Evolutionary conservation across 64 coral and sea anemone genomes (phyloP), one percentile per base, ranked within the genome.

Genomic region (Pachyseris speciosa): DNA sequence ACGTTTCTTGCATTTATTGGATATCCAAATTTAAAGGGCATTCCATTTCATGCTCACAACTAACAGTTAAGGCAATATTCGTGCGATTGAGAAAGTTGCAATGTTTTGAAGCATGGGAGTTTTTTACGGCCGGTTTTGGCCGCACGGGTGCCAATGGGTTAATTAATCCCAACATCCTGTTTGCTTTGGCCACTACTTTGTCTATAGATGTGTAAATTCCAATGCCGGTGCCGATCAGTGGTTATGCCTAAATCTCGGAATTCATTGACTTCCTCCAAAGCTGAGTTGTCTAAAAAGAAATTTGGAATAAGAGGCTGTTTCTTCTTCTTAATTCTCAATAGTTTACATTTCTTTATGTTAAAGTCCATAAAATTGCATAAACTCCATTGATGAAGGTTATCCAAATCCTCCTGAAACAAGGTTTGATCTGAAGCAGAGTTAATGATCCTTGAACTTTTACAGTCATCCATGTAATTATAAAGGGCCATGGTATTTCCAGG

Each of bases 121-220:
- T n/a, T n/a, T n/a, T n/a, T n/a, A n/a, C n/a, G n/a, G n/a, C n/a
- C n/a, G n/a, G n/a, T n/a, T n/a, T n/a, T n/a, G n/a, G n/a, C n/a
- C n/a, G n/a, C n/a, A n/a, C n/a, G n/a, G n/a, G n/a, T n/a, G n/a
- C n/a, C n/a, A n/a, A n/a, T n/a, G n/a, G n/a, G n/a, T n/a, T n/a
- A 65, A 88, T 75, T 42, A 88, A 51, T 16, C 86, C 86, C 16
- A 88, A 36, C n/a, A 37, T 88, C 86, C 55, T 61, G 19, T 75
- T 88, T 39, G 69, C 67, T 37, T 75, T 75, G 40, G 64, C 52
- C 33, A 69, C 27, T 58, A 57, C 50, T 74, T 32, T 74, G 69
- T 51, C 85, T n/a, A n/a, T n/a, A n/a, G 53, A 87, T 69, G 69
- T 74, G 85, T 5, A 36, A 51, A 74, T 72, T 74, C 85, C 66